phyloP scores from a whole-genome alignment of 1,140 invertebrate genomes.

The Diplogasteroides magnus region DNA sequence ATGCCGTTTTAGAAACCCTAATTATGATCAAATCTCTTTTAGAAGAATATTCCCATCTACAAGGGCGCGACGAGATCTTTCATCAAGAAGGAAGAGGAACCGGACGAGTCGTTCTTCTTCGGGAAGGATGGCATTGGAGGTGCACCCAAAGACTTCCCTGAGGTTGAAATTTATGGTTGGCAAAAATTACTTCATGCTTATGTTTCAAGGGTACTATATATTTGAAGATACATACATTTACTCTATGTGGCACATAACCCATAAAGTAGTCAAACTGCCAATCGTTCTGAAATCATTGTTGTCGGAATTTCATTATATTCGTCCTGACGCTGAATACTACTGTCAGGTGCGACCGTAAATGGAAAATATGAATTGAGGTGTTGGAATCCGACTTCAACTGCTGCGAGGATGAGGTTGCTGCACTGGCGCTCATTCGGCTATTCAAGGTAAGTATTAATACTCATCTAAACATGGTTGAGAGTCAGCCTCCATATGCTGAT shows the following conservation, averaged over 20 bases:
- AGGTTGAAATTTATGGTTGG: slow-evolving; percentile 9
- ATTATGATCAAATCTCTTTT: too few species aligned
- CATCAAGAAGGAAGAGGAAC: slow-evolving; percentile 28
- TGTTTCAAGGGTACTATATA: too few species aligned
- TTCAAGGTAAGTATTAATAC: too few species aligned
- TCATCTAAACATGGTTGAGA: too few species aligned
- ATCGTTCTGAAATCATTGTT: too few species aligned
- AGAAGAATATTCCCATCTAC: slow-evolving; percentile 41
- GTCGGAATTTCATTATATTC: background rate
- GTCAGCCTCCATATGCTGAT: too few species aligned
- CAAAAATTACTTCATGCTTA: background rate
- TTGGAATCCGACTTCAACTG: background rate
- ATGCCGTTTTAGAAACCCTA: too few species aligned
- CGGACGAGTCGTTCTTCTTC: slow-evolving; percentile 41
- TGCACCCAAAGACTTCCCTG: slow-evolving; percentile 42
- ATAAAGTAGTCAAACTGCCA: too few species aligned
- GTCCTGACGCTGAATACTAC: background rate
- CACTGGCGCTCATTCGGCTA: background rate
- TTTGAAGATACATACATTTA: too few species aligned
- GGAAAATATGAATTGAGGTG: too few species aligned
- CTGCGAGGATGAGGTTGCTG: background rate
- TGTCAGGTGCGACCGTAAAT: too few species aligned
- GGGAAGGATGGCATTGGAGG: slow-evolving; percentile 49
- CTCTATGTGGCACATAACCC: too few species aligned
- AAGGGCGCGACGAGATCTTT: slow-evolving; percentile 43